Base-by-base conservation (phyloP, 2,888 invertebrate genomes). In the Phoronis australis region DNA sequence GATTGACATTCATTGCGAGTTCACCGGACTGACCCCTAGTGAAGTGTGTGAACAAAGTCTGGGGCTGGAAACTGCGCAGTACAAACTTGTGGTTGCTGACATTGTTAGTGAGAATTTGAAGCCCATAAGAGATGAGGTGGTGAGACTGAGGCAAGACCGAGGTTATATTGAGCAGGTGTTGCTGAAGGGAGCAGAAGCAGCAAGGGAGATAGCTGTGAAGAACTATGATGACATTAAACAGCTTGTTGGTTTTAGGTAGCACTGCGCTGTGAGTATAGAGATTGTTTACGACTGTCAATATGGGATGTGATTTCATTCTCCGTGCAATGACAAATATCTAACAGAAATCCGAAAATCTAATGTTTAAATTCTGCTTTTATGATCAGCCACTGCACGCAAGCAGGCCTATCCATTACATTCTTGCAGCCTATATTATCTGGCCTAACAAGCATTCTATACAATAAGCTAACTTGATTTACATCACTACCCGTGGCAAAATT, bases 1-100 rank as follows among this genome's bases (percentile, higher is more conserved):
- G 48, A 82, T 97, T 56, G 80, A 82, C 48, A 87, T 95, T 55
- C 90, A 93, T 79, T 85, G 89, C 43, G 81, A 88, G 49, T 79
- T 88, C 21, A 83, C 84, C 20, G 87, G 83, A 41, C 80, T 82
- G 73, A 73, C 81, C 45, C 80, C 85, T 2, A 84, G 86, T 57
- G 82, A 86, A 61, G 86, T 88, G 52, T 84, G 86, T 59, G 79
- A 81, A 55, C 85, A 89, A 72, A 82, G 80, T 20, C 73, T 78
- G 49, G 27, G 54, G 26, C 79, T 79, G 9, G 85, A 87, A 72
- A 94, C 92, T 42, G 87, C 84, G 65, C 81, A 84, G 82, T 90
- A 87, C 68, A 92, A 92, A 78, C 60, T 82, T 5, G 66, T 82
- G 1, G 82, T 90, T 2, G 86, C 88, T 1, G 87, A 89, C 48